phyloP scores from a whole-genome alignment of 2,797 vertebrate genomes.

The Peromyscus nudipes region DNA sequence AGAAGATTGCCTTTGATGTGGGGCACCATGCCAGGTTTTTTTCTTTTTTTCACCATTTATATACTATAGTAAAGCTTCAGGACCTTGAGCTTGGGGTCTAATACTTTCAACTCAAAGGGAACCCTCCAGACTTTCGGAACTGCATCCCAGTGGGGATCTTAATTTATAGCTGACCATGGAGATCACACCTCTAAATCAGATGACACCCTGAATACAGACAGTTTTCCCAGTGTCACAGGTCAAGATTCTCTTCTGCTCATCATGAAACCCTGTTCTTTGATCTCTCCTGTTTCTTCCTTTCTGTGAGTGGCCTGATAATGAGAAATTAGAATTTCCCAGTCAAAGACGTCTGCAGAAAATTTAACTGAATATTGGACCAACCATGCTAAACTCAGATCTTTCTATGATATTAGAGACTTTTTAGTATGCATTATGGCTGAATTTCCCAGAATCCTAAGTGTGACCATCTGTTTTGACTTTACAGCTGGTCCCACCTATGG shows the following conservation, averaged over 20 bases:
- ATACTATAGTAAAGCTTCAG: background rate
- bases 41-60: background rate
- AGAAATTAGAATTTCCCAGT: background rate
- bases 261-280: background rate
- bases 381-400: background rate
- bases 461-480: background rate
- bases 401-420: background rate
- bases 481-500: background rate
- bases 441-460: slow-evolving; percentile 17
- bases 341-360: background rate
- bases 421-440: background rate
- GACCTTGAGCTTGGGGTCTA: background rate
- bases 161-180: background rate
- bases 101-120: background rate
- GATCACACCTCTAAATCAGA: background rate
- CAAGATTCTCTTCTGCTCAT: background rate
- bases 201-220: background rate
- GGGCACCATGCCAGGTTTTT: background rate
- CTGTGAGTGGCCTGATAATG: background rate
- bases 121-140: background rate
- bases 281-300: background rate
- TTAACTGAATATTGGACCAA: background rate
- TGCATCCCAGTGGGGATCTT: background rate
- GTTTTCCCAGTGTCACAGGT: background rate
- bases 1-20: background rate